Conservation (phyloP, 2,888 invertebrate genomes). For the Panopea generosa region DNA sequence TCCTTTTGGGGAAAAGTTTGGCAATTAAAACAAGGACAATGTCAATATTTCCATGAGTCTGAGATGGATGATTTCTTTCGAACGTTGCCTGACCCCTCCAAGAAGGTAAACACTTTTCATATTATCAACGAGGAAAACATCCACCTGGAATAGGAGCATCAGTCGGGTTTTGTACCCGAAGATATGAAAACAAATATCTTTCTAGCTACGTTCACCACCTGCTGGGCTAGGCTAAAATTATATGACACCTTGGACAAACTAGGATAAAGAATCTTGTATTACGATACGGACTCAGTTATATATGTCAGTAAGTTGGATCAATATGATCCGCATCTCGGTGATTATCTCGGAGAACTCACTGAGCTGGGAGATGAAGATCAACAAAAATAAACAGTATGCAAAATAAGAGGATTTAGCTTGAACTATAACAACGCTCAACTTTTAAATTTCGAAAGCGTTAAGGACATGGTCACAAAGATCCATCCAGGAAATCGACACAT, state of each 20-base stretch:
- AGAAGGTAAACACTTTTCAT: slow-evolving; percentile 23
- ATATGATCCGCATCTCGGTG: slow-evolving; percentile 25
- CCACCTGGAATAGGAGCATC: slow-evolving; percentile 21
- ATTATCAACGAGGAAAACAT: slow-evolving; percentile 26
- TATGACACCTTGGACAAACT: slow-evolving; percentile 6
- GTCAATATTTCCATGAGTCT: slow-evolving; percentile 6
- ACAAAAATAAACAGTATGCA: no score
- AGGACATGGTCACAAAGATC: no score
- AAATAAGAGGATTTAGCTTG: no score
- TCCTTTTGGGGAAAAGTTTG: slow-evolving; percentile 64
- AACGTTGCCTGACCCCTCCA: slow-evolving; percentile 9
- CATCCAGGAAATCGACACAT: no score
- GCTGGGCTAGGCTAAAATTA: slow-evolving; percentile 39
- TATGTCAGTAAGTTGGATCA: slow-evolving; percentile 19
- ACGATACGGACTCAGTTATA: slow-evolving; percentile 45
- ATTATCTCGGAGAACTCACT: slow-evolving; percentile 19
- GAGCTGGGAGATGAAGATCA: not conserved
- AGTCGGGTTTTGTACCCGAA: slow-evolving; percentile 16
- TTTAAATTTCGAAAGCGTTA: no score
- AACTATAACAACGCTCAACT: no score
- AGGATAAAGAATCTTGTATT: slow-evolving; percentile 28
- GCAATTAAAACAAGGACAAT: slow-evolving; percentile 20
- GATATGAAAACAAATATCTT: slow-evolving; percentile 34
- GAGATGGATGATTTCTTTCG: slow-evolving; percentile 23
- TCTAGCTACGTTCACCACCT: slow-evolving; percentile 44